Conservation (phyloP, 2,888 invertebrate species). For the Germaria angustata region DNA sequence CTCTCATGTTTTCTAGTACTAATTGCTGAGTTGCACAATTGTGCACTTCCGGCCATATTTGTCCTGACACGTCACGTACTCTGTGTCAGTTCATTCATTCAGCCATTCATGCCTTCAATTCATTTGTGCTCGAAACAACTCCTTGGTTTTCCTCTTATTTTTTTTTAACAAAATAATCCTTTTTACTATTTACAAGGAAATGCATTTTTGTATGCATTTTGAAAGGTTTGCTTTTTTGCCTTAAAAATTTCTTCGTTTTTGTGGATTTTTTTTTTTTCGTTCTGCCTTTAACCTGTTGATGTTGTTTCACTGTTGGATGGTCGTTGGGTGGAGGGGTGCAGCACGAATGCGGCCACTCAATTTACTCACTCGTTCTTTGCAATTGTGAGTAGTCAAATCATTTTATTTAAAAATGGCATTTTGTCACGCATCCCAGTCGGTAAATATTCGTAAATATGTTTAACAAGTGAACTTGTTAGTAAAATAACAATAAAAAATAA, state of each 20-base stretch:
- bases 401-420: constrained; percentile 77
- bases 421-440: constrained; percentile 75
- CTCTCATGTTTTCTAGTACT: constrained; percentile 69
- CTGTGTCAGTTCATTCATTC: constrained; percentile 54
- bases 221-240: constrained; percentile 8
- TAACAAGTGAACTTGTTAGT: constrained; percentile 65
- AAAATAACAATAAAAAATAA: constrained; percentile 13
- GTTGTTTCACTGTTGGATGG: background rate
- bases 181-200: constrained; percentile 50
- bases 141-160: constrained; percentile 65
- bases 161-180: constrained; percentile 60
- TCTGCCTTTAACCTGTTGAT: constrained; percentile 53
- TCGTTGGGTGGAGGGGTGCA: background rate
- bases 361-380: constrained; percentile 62
- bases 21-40: constrained; percentile 78
- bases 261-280: constrained; percentile 41
- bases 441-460: constrained; percentile 48
- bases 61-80: constrained; percentile 68
- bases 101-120: constrained; percentile 34
- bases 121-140: constrained; percentile 28
- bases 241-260: constrained; percentile 29
- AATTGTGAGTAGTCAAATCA: constrained; percentile 66
- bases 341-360: constrained; percentile 57
- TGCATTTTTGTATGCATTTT: constrained; percentile 67
- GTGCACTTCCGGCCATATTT: constrained; percentile 79